These are phyloP conservation scores for Catocala sponsa DNA, from an alignment of 2,888 invertebrate genomes.

Conservation along the genomic window DNA sequence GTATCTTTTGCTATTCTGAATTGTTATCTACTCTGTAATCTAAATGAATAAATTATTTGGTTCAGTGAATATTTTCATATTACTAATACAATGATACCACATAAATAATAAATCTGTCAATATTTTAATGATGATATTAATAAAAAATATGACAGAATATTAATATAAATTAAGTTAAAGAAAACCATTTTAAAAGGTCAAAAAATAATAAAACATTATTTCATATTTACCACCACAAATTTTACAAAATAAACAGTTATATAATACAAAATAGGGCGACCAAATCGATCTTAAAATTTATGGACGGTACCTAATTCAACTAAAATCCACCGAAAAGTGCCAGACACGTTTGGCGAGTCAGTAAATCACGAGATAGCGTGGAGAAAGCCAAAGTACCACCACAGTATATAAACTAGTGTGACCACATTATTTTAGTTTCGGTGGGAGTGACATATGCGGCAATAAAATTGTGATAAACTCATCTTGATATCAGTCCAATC, in stretches of 20 bases:
- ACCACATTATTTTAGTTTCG: slow-evolving; percentile 54
- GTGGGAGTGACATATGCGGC: slow-evolving; percentile 57
- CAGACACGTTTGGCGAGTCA: slow-evolving; percentile 70
- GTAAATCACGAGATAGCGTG: slow-evolving; percentile 73
- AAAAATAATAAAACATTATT: too few relatives aligned
- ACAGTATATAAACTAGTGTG: slow-evolving; percentile 58
- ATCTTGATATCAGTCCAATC: slow-evolving; percentile 55
- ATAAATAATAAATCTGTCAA: too few relatives aligned
- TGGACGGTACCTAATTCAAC: slow-evolving; percentile 51
- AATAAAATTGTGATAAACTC: slow-evolving; percentile 56
- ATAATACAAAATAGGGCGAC: slow-evolving; percentile 43
- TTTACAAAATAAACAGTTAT: slow-evolving; percentile 33
- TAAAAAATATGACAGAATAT: neutral
- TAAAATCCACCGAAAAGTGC: slow-evolving; percentile 54
- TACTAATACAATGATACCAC: too few relatives aligned
- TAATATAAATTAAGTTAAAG: neutral
- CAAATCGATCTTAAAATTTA: slow-evolving; percentile 48
- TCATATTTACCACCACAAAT: neutral
- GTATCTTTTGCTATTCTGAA: too few relatives aligned
- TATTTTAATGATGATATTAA: too few relatives aligned
- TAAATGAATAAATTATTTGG: too few relatives aligned
- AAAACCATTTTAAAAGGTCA: neutral
- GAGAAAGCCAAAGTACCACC: slow-evolving; percentile 69
- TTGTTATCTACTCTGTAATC: too few relatives aligned
- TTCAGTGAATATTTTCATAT: too few relatives aligned